Conservation (phyloP, 2,113 vertebrate genomes). For the Numenius arquata region DNA sequence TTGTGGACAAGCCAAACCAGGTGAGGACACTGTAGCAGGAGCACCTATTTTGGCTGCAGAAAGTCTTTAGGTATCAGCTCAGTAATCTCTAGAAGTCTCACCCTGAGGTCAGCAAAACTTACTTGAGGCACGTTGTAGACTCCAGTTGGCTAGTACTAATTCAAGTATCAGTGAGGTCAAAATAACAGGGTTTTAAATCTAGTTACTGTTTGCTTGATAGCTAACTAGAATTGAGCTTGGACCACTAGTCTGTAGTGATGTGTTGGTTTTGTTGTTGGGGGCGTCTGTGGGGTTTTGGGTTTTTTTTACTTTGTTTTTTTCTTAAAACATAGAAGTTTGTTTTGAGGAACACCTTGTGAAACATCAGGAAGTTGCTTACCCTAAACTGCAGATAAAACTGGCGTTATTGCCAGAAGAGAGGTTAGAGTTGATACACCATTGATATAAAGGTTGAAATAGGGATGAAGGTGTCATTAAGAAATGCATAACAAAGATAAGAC, state of each 20-base stretch:
- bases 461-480: not conserved
- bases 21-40: not conserved
- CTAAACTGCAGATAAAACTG: not conserved
- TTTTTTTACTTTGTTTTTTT: not conserved
- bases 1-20: not conserved
- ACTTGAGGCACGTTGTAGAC: not conserved
- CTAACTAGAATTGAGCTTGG: not conserved
- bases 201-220: not conserved
- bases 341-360: not conserved
- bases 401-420: not conserved
- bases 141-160: not conserved
- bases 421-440: not conserved
- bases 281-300: not conserved
- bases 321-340: not conserved
- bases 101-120: not conserved
- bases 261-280: not conserved
- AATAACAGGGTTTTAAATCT: not conserved
- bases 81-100: not conserved
- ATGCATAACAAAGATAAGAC: not conserved
- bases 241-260: not conserved
- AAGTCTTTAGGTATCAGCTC: not conserved
- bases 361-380: not conserved
- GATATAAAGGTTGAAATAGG: not conserved
- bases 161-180: not conserved
- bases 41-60: not conserved